Evolutionary conservation across 2,113 vertebrate genomes (phyloP).

Genomic region (Prionailurus bengalensis): DNA sequence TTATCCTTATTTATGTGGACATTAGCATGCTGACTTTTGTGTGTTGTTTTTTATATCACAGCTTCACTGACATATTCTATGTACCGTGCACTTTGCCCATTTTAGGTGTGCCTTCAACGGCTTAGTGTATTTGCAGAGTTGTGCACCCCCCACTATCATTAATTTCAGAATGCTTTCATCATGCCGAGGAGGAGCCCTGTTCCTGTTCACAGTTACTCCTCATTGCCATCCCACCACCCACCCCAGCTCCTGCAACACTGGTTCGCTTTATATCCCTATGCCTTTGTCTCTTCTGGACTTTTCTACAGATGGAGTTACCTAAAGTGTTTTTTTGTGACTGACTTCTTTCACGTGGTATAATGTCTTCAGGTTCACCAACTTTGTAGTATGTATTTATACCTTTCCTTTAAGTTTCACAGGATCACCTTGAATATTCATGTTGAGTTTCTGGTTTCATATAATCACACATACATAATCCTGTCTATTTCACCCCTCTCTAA

Average conservation of each 20-base stretch:
- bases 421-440: neutral
- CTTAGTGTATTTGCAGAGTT: neutral
- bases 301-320: neutral
- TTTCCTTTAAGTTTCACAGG: neutral
- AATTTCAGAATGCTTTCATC: neutral
- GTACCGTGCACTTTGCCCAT: neutral
- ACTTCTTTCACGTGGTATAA: neutral
- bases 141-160: too few relatives aligned
- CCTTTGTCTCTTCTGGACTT: neutral
- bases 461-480: neutral
- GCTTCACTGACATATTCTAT: neutral
- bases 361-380: neutral
- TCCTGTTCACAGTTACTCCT: too few relatives aligned
- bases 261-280: neutral
- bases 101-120: neutral
- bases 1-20: constrained; percentile 11
- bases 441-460: neutral
- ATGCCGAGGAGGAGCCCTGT: neutral
- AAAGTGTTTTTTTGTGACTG: too few relatives aligned
- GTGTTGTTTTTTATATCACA: neutral
- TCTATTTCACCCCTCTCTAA: neutral
- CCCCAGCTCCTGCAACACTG: neutral
- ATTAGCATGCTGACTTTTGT: neutral
- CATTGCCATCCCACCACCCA: neutral
- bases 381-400: neutral